A percentile compares a stretch with the other conserved stretches of the same genome.
Conservation (phyloP, 1,140 invertebrate species). For the Calosoma granatense region DNA sequence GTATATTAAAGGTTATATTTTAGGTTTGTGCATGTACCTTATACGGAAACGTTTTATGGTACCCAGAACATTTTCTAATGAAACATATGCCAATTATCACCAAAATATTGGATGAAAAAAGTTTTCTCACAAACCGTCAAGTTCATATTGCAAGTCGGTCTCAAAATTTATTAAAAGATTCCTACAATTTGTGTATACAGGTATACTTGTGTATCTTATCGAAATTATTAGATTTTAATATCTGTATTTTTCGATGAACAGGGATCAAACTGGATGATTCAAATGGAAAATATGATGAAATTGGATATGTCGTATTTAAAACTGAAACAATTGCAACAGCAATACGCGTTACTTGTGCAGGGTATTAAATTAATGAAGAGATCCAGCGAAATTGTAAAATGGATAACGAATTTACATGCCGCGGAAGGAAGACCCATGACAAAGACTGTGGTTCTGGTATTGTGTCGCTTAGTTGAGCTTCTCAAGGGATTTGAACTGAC, state of each 20-base stretch:
- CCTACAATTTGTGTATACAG: conserved; percentile 37
- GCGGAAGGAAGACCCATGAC: conserved; percentile 64
- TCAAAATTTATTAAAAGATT: conserved; percentile 48
- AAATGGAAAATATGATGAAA: conserved; percentile 45
- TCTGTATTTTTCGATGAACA: conserved; percentile 25
- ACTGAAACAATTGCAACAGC: conserved; percentile 49
- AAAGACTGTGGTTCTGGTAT: conserved; percentile 58
- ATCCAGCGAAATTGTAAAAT: conserved; percentile 51
- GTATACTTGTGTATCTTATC: conserved; percentile 25
- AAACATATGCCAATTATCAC: conserved; percentile 46
- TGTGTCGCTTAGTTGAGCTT: conserved; percentile 75
- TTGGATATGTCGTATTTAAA: conserved; percentile 41
- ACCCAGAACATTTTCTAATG: conserved; percentile 65
- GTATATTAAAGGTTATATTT: too few species aligned
- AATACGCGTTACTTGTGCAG: conserved; percentile 49
- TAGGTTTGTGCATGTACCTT: conserved; percentile 62
- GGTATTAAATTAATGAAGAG: conserved; percentile 51
- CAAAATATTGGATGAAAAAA: conserved; percentile 50
- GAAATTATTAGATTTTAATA: conserved; percentile 9
- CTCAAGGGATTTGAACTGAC: conserved; percentile 65
- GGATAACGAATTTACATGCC: conserved; percentile 74
- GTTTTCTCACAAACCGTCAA: conserved; percentile 42
- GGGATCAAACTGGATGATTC: conserved; percentile 45
- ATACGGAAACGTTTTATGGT: conserved; percentile 67
- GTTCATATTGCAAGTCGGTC: conserved; percentile 46